Evolutionary conservation across 2,797 vertebrate species (phyloP).

Genomic region (Spinus pinus): DNA sequence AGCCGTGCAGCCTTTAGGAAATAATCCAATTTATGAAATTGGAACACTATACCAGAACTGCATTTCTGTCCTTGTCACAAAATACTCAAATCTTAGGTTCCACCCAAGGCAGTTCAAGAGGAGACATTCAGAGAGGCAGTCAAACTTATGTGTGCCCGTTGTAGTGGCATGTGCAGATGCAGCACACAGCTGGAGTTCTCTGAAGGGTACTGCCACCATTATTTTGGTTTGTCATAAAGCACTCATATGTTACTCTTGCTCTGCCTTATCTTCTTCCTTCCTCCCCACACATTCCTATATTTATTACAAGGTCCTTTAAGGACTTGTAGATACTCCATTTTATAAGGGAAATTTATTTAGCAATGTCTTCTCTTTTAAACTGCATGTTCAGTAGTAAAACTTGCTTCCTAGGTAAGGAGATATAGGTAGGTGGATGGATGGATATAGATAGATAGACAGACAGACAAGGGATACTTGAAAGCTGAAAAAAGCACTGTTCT

Average conservation of each 20-base stretch:
- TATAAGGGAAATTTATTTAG: not conserved
- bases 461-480: not conserved
- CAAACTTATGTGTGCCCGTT: not conserved
- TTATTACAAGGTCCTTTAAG: not conserved
- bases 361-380: not conserved
- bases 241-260: not conserved
- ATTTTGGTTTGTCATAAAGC: not conserved
- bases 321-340: not conserved
- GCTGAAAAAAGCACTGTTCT: not conserved
- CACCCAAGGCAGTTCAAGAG: not conserved
- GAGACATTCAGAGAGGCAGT: not conserved
- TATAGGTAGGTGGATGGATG: too few relatives aligned
- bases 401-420: not conserved
- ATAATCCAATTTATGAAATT: not conserved
- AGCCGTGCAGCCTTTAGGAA: not conserved
- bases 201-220: not conserved
- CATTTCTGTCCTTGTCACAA: not conserved
- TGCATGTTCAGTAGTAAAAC: not conserved
- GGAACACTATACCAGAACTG: not conserved
- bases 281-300: not conserved
- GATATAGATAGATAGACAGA: accelerated
- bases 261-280: not conserved
- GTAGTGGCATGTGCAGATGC: not conserved
- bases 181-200: not conserved
- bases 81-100: not conserved